Base-by-base conservation (phyloP, 2,888 invertebrate species). In the Charanyca ferruginea region DNA sequence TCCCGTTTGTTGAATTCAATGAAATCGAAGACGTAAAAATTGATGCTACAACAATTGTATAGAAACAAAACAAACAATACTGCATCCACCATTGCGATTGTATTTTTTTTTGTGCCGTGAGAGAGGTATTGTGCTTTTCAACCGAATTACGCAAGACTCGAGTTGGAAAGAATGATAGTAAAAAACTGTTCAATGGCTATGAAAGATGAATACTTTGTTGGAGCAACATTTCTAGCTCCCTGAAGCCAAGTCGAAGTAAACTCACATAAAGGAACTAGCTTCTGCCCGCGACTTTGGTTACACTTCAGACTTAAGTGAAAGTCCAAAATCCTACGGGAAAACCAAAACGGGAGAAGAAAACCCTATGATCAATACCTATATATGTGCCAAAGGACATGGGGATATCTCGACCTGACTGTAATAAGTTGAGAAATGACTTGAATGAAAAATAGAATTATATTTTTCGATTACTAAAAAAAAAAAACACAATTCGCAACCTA, bases 61-160 rank as follows among this genome's bases (percentile, higher is more conserved):
- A 38, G 11, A 54, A 69, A 57, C 51, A 66, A 54, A 69, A 57
- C 51, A 66, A 68, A 80, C 73, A 80, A 70, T 80, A 66, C 58
- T 60, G 72, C 63, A 66, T 62, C 59, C 57, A 65, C 48, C 45
- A 48, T 53, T 66, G 64, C 52, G 59, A 67, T 77, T 73, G 63
- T 60, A 25, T 49, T 60, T 64, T 60, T 64, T 59, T 55, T 75
- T 67, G 65, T 53, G 54, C 69, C 69, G 70, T 73, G 71, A 59
- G 77, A 77, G 65, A 35, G 20, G 42, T 71, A 73, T 76, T 73
- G 68, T 77, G 61, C 48, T 55, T 66, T 67, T 71, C 68, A 73
- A 76, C 69, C 47, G 63, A 61, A 74, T 84, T 79, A 82, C 73
- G 73, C 81, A 86, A 88, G 78, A 73, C 77, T 73, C 76, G 58